A percentile compares a stretch with the other conserved stretches of the same genome.
These are phyloP conservation scores for Psephotus haematonotus DNA, from an alignment of 2,113 vertebrate genomes.

Conservation along the genomic window DNA sequence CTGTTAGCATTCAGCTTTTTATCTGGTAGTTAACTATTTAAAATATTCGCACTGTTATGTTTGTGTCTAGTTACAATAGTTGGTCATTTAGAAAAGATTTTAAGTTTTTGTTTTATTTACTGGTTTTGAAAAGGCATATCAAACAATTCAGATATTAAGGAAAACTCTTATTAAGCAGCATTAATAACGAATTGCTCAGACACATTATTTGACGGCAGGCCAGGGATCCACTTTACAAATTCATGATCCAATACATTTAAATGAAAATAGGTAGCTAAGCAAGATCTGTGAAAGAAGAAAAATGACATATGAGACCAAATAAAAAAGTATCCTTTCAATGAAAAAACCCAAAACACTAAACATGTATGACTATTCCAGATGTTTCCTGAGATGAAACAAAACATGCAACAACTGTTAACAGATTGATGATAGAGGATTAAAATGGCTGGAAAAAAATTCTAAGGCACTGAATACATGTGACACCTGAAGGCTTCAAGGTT, in stretches of 20 bases:
- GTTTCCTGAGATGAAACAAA: constrained; percentile 69
- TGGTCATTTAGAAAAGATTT: neutral
- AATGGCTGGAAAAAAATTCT: constrained; percentile 30
- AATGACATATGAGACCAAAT: constrained; percentile 53
- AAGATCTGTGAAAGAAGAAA: constrained; percentile 45
- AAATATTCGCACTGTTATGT: neutral
- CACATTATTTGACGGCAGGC: neutral
- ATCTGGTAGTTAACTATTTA: neutral
- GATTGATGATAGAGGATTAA: constrained; percentile 59
- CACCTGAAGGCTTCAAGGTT: constrained; percentile 51
- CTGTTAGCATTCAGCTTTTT: neutral
- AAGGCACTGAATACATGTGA: constrained; percentile 48
- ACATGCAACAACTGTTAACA: constrained; percentile 36
- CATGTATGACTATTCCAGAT: constrained; percentile 65
- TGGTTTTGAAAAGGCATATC: neutral
- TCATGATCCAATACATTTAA: neutral
- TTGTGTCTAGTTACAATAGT: neutral
- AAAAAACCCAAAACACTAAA: constrained; percentile 19
- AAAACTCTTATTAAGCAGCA: neutral
- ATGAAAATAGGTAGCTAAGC: constrained; percentile 57
- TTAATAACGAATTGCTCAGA: neutral
- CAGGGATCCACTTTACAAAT: neutral
- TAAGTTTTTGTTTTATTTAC: neutral
- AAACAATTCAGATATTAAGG: neutral
- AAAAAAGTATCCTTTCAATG: constrained; percentile 52